Base-by-base conservation (phyloP, 2,797 vertebrate species). In the Phoeniculus purpureus region DNA sequence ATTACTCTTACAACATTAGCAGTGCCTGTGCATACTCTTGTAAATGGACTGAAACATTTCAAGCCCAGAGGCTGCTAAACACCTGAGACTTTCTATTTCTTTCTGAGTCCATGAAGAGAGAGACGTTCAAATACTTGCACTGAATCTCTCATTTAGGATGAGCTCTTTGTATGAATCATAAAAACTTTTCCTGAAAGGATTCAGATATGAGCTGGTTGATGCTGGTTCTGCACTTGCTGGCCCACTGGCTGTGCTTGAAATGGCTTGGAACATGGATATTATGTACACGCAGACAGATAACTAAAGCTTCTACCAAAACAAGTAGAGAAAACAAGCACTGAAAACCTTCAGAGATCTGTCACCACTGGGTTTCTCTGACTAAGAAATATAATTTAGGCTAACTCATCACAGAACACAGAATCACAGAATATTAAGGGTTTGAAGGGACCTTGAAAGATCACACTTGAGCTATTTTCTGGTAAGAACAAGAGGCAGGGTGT, bases 241-340 rank as follows among this genome's bases (percentile, higher is more conserved):
- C 81, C 80, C 81, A 77, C 27, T 86, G 66, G 94, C 85, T 95
- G 83, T 91, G 45, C 60, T 94, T 95, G 87, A 92, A 96, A 86
- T 71, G 58, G 40, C 70, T 89, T 90, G 89, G 81, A 97, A 86
- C 90, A 92, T 56, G 85, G 88, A 80, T 94, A 75, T 62, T 87
- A 23, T 89, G 86, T 75, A 94, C 45, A 55, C 4, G 4, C 54
- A 92, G 90, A 85, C 34, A 96, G 80, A 87, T 93, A 96, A 94
- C 93, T 89, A 23, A 82, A 73, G 20, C 45, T 92, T 81, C 31
- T 80, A 64, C 51, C 85, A 67, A 90, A 95, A 61, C 23, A 11
- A 91, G 32, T n/a, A 90, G 20, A 93, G 61, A 82, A 74, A 89
- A 72, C 90, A 93, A 91, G 67, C 43, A 90, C 10, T 94, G 80